Evolutionary conservation across 1,140 invertebrate genomes (phyloP).

Genomic region (Philopotamus ludificatus): DNA sequence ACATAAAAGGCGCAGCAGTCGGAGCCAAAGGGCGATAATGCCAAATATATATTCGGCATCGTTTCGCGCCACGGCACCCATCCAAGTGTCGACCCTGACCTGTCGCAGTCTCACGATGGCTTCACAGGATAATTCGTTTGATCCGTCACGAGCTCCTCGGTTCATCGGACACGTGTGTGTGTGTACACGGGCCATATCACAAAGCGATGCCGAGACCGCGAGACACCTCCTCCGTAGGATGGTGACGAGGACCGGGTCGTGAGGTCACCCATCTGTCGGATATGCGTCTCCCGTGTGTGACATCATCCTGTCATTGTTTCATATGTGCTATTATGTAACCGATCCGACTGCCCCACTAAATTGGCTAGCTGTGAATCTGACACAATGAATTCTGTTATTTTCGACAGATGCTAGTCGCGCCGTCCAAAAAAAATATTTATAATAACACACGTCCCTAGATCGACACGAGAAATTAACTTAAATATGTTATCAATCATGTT

Average conservation of each 20-base stretch:
- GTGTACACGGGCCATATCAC: too few relatives aligned
- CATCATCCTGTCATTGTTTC: slow-evolving; percentile 3
- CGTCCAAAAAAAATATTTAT: too few relatives aligned
- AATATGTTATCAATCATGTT: background rate
- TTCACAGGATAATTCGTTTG: too few relatives aligned
- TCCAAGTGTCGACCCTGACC: background rate
- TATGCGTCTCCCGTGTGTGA: background rate
- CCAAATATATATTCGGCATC: background rate
- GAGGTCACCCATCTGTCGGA: background rate
- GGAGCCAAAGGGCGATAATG: background rate
- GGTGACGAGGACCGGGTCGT: background rate
- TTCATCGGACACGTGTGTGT: too few relatives aligned
- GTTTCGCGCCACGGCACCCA: background rate
- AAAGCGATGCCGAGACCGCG: background rate
- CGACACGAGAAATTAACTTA: too few relatives aligned
- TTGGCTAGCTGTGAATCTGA: background rate
- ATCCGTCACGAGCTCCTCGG: too few relatives aligned
- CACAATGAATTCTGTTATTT: background rate
- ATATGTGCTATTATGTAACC: background rate
- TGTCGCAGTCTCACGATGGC: too few relatives aligned
- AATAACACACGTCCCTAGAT: too few relatives aligned
- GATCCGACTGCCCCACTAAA: background rate
- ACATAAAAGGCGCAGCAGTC: background rate
- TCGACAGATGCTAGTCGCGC: background rate
- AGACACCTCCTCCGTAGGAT: background rate